Evolutionary conservation across 30 jellyfish, hydroid and myxozoan species (phyloP), one percentile per base, ranked within the genome.

Genomic region (Sanderia malayensis): DNA sequence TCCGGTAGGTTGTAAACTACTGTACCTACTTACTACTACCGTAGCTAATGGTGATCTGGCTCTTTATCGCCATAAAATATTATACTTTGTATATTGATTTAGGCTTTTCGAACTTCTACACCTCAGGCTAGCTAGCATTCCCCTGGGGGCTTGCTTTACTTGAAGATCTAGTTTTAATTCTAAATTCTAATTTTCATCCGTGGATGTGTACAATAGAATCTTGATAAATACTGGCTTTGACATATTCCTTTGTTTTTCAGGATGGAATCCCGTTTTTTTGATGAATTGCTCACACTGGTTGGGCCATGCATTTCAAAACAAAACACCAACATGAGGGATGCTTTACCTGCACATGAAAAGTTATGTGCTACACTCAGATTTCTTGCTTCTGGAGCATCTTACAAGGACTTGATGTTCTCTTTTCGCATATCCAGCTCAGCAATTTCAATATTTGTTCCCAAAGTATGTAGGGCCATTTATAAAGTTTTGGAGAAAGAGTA

Each of bases 341-440:
- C 84, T 33, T 47, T 58, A 47, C 62, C 64, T 58, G 78, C 86
- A 31, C 65, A 59, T 34, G 75, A 74, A 32, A 74, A 59, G 31
- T 41, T 61, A 34, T 57, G 77, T 44, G 67, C 69, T 26, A 74
- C 86, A 57, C 63, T 61, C 44, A 30, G 69, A 25, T 74, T 57
- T 34, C 77, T 58, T 30, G 76, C 86, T 2, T 74, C 86, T 29
- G 86, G 86, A 33, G 78, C 67, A 57, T 58, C 86, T 22, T 44
- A 58, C 46, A 57, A 59, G 34, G 78, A 59, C 66, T 29, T 72
- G 73, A 47, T 53, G 74, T 47, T 26, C 63, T 47, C 74, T 46
- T 72, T 47, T 34, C 61, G 74, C 46, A 72, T 72, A 47, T 30
- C 74, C 31, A 8, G 63, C 10, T 72, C 84, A 27, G 61, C 74